These are phyloP conservation scores for Athrips mouffetella DNA, from an alignment of 2,888 invertebrate species.

Conservation along the genomic window DNA sequence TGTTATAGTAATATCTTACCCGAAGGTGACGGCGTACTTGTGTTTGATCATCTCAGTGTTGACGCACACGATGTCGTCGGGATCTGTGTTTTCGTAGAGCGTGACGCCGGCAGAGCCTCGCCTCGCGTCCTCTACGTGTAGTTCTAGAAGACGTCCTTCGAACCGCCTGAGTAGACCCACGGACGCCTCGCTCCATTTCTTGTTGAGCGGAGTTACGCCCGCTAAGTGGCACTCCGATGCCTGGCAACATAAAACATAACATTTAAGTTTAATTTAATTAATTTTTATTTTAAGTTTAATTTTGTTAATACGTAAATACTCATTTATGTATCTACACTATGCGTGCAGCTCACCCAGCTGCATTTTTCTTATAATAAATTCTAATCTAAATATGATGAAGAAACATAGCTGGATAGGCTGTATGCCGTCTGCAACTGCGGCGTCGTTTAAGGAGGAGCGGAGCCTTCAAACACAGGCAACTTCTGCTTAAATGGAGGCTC, in stretches of 20 bases:
- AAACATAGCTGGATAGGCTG: too few relatives aligned
- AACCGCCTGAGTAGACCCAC: conserved; percentile 49
- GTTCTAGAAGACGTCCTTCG: conserved; percentile 37
- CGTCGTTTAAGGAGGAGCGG: too few relatives aligned
- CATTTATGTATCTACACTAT: too few relatives aligned
- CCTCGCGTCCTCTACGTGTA: conserved; percentile 53
- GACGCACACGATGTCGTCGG: conserved; percentile 47
- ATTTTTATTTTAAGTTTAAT: too few relatives aligned
- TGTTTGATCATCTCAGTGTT: conserved; percentile 61
- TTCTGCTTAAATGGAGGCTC: too few relatives aligned
- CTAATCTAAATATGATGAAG: too few relatives aligned
- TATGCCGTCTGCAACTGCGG: too few relatives aligned
- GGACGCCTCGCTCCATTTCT: conserved; percentile 55
- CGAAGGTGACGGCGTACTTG: conserved; percentile 60
- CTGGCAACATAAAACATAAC: too few relatives aligned
- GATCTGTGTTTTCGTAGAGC: conserved; percentile 44
- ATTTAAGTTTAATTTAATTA: neutral
- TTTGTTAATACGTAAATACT: too few relatives aligned
- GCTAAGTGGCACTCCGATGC: conserved; percentile 62
- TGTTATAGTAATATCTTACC: conserved; percentile 39
- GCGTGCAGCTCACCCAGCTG: too few relatives aligned
- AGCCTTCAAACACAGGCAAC: too few relatives aligned
- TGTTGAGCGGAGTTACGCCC: conserved; percentile 58
- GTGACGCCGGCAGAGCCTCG: conserved; percentile 53
- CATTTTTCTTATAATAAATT: too few relatives aligned